Conservation (phyloP, 2,797 vertebrate species). For the Phylloscopus collybita region DNA sequence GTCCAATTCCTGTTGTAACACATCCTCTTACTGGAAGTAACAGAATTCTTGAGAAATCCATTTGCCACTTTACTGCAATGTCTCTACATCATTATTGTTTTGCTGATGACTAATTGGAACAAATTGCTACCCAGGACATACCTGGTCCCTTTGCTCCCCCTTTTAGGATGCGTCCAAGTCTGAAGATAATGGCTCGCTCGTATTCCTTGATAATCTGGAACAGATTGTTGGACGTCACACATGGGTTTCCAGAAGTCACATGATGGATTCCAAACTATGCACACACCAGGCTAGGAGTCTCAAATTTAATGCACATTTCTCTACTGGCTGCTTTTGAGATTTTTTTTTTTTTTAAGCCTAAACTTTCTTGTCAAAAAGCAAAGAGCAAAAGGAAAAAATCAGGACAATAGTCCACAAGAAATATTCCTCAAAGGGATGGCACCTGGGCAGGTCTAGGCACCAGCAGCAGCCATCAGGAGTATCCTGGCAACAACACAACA, state of each 20-base stretch:
- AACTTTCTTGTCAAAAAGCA: not conserved
- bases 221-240: not conserved
- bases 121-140: conserved; percentile 55
- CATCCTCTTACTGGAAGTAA: not conserved
- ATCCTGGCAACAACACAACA: not conserved
- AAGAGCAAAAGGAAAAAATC: not conserved
- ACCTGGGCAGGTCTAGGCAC: not conserved
- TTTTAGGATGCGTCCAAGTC: conserved; percentile 89
- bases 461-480: not conserved
- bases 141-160: conserved; percentile 97
- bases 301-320: not conserved
- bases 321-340: not conserved
- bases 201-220: conserved; percentile 96
- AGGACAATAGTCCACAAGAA: not conserved
- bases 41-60: not conserved
- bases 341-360: not conserved
- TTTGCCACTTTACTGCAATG: not conserved
- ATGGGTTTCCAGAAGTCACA: not conserved
- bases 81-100: not conserved
- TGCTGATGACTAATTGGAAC: not conserved
- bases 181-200: conserved; percentile 95
- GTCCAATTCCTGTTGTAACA: not conserved
- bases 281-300: not conserved
- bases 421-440: not conserved
- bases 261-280: not conserved